A percentile compares a stretch with the other conserved stretches of the same genome.
Evolutionary conservation across 2,888 invertebrate genomes (phyloP).

Genomic region (Drosophila seclusa): DNA sequence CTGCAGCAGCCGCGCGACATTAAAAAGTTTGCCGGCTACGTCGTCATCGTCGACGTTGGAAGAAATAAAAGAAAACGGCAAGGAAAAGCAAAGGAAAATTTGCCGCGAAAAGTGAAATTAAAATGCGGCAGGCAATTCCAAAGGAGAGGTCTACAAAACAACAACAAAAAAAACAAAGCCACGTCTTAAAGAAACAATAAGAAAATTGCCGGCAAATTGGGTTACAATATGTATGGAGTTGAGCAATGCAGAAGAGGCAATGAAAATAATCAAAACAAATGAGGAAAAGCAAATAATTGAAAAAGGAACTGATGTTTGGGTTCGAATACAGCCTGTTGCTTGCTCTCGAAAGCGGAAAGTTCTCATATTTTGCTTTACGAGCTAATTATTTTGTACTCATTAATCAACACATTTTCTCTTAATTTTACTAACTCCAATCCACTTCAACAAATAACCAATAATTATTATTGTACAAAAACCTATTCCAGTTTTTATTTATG

Average conservation of each 20-base stretch:
- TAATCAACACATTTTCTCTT: conserved; percentile 4
- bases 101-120: conserved; percentile 78
- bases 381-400: conserved; percentile 9
- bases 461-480: conserved; percentile 2
- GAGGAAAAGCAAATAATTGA: conserved; percentile 8
- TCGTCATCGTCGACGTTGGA: conserved; percentile 24
- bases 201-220: conserved; percentile 42
- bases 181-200: not conserved
- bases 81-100: conserved; percentile 55
- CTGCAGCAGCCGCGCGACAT: conserved; percentile 67
- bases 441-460: conserved; percentile 36
- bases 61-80: conserved; percentile 34
- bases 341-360: not conserved
- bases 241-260: conserved; percentile 14
- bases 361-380: not conserved
- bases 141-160: conserved; percentile 20
- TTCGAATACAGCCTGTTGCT: conserved; percentile 12
- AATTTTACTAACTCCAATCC: conserved; percentile 10
- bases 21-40: conserved; percentile 71
- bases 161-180: not conserved
- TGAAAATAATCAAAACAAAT: conserved; percentile 46
- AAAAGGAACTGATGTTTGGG: not conserved
- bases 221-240: conserved; percentile 15
- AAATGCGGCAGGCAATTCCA: conserved; percentile 56
- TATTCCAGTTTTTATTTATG: not conserved